Evolutionary conservation across 2,797 vertebrate species (phyloP).

Genomic region (Sebastiscus albofasciatus): DNA sequence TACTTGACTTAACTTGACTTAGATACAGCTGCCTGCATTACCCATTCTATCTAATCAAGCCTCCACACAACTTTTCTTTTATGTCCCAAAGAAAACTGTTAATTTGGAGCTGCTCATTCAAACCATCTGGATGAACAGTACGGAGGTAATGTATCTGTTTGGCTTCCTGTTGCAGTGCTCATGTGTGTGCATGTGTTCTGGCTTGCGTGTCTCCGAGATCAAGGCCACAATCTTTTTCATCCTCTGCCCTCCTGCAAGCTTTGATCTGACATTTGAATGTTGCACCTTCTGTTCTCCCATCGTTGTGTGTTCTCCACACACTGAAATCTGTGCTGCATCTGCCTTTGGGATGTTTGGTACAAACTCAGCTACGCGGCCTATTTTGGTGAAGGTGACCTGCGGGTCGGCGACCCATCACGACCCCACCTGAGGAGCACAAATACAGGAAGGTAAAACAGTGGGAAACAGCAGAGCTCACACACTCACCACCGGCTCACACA

Average conservation of each 20-base stretch:
- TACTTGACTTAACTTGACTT: background rate
- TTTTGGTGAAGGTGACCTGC: conserved; percentile 15
- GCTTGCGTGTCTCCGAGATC: conserved; percentile 61
- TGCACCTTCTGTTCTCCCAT: conserved; percentile 66
- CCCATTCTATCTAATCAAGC: background rate
- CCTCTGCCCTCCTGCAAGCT: conserved; percentile 60
- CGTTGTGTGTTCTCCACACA: conserved; percentile 37
- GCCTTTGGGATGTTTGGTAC: conserved; percentile 40
- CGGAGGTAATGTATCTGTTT: conserved; percentile 35
- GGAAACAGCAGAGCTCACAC: conserved; percentile 8
- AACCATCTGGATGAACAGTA: conserved; percentile 56
- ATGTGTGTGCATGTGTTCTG: conserved; percentile 42
- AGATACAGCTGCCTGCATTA: background rate
- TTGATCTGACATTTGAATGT: conserved; percentile 74
- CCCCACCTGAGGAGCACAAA: conserved; percentile 20
- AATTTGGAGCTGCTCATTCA: conserved; percentile 15
- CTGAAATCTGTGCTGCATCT: conserved; percentile 25
- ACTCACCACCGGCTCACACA: conserved; percentile 11
- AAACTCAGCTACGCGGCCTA: background rate
- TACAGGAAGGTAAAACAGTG: conserved; percentile 1
- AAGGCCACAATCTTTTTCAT: conserved; percentile 73
- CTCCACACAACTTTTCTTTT: background rate
- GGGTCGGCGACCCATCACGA: conserved; percentile 12
- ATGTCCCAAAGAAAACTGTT: background rate
- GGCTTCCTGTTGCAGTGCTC: conserved; percentile 39